Evolutionary conservation across 1,140 invertebrate species (phyloP), one percentile per base, ranked within the genome.

Genomic region (Penaeus japonicus): DNA sequence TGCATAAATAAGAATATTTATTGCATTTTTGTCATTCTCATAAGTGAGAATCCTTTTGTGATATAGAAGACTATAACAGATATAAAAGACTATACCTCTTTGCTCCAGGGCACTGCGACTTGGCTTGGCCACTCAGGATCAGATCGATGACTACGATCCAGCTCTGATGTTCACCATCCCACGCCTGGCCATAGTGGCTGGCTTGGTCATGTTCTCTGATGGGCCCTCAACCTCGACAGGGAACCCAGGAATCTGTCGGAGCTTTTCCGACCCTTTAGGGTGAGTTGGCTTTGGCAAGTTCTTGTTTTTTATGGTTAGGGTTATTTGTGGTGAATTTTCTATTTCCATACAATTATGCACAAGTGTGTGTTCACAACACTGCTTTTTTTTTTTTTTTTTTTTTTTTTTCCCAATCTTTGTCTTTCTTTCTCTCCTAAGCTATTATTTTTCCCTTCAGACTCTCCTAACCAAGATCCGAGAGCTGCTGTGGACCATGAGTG

Each of bases 81-180:
- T 87, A 20, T 73, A 30, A 17, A 77, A 39, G 2, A 83, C 15
- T 89, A 17, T 65, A 24, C 57, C 18, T 30, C 62, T 83, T 75
- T 24, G 12, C 47, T 39, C 83, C 92, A 95, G 98, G 91, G 97
- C 98, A 0, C 93, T 99, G 22, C 95, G 95, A 91, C 95, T 97
- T 65, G 95, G 95, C 1, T 93, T 99, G 30, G 93, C 99, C 2
- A 96, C 95, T 70, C 97, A 98, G 93, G 98, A 99, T 35, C 97
- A 97, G 94, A 97, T 99, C 30, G 99, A 99, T 92, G 96, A 97
- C 90, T 99, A 97, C 93, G 98, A 99, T 93, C 99, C 99, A 18
- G 97, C 97, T 0, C 93, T 99, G 15, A 99, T 99, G 98, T 99
- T 99, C 93, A 98, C 98, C 5, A 98, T 99, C 92, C 99, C 99